A percentile compares a stretch with the other conserved stretches of the same genome.
Conservation (phyloP, 2,888 invertebrate species). For the Melanostoma scalare region DNA sequence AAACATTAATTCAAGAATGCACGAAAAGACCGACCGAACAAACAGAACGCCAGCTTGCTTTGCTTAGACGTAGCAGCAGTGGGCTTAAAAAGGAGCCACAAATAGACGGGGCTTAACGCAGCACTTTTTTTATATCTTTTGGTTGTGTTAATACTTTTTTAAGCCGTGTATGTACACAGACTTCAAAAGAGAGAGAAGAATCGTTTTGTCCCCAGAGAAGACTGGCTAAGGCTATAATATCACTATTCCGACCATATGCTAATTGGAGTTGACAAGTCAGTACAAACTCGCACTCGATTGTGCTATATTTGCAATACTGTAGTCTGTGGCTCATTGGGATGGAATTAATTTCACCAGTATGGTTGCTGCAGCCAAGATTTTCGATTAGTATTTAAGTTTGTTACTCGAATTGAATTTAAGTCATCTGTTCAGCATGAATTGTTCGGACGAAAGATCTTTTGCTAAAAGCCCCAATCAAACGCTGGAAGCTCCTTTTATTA, state of each 20-base stretch:
- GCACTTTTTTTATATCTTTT: constrained; percentile 49
- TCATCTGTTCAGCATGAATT: too few species aligned
- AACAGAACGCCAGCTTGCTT: background rate
- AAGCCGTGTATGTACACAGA: constrained; percentile 29
- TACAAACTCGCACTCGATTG: background rate
- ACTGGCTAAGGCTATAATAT: constrained; percentile 27
- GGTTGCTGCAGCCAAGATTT: too few species aligned
- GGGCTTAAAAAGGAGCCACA: constrained; percentile 65
- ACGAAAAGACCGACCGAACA: constrained; percentile 32
- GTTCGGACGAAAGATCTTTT: too few species aligned
- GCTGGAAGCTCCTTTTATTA: too few species aligned
- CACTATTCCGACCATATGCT: constrained; percentile 63
- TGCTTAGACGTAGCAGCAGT: constrained; percentile 3
- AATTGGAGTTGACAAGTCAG: constrained; percentile 71
- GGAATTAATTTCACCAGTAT: too few species aligned
- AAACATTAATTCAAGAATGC: constrained; percentile 70
- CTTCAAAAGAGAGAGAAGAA: constrained; percentile 18
- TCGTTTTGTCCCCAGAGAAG: constrained; percentile 57
- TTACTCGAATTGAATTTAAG: too few species aligned
- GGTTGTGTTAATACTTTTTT: constrained; percentile 57
- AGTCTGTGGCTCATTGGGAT: too few species aligned
- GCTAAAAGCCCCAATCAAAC: too few species aligned
- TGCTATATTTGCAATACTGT: too few species aligned
- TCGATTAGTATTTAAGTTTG: too few species aligned
- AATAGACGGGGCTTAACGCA: constrained; percentile 54